Evolutionary conservation across 2,888 invertebrate genomes (phyloP).

Genomic region (Cetonia aurata): DNA sequence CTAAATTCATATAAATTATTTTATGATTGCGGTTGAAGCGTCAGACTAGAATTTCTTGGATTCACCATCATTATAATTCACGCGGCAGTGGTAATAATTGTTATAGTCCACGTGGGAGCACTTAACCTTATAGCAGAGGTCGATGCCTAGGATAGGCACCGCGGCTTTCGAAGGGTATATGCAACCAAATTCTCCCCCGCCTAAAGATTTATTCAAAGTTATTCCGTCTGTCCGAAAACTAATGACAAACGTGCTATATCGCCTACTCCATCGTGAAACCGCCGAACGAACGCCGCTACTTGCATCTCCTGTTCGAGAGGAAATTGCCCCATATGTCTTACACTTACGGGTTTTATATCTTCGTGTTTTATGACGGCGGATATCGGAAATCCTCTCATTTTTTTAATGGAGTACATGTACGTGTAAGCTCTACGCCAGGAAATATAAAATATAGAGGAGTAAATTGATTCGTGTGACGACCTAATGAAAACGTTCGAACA

Average conservation of each 20-base stretch:
- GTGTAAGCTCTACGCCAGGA: no score
- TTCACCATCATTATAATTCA: not conserved
- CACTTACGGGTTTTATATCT: slow-evolving; percentile 20
- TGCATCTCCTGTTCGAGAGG: slow-evolving; percentile 45
- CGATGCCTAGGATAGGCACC: slow-evolving; percentile 16
- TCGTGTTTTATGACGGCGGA: slow-evolving; percentile 14
- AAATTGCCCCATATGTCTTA: slow-evolving; percentile 43
- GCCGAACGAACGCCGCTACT: slow-evolving; percentile 50
- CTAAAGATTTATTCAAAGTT: slow-evolving; percentile 60
- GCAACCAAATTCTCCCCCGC: slow-evolving; percentile 57
- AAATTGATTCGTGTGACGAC: no score
- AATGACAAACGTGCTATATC: slow-evolving; percentile 59
- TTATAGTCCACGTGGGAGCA: slow-evolving; percentile 19
- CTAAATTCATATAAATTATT: no score
- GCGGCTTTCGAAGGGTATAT: slow-evolving; percentile 9
- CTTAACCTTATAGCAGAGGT: not conserved
- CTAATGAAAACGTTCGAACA: no score
- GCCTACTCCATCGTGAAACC: slow-evolving; percentile 49
- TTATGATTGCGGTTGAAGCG: no score
- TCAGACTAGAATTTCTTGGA: no score
- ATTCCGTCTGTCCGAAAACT: slow-evolving; percentile 59
- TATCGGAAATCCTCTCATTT: slow-evolving; percentile 9
- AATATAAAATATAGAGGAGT: no score
- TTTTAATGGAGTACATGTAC: no score
- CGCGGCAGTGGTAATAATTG: slow-evolving; percentile 8